Evolutionary conservation across 37 sponge, comb jelly and placozoan genomes (phyloP).

Genomic region (Cladorhizidae sp.): DNA sequence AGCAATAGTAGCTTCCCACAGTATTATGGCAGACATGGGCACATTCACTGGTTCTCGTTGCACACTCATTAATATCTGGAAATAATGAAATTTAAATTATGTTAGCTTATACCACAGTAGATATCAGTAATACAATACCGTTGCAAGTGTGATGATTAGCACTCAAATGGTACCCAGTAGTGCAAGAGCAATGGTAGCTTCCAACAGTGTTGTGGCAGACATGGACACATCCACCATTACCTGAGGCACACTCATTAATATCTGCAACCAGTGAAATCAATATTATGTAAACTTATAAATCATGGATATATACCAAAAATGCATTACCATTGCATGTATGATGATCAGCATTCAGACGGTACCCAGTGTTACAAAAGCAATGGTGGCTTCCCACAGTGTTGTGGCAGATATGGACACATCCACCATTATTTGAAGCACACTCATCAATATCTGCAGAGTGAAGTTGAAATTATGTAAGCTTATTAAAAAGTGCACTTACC

Average conservation of each 20-base stretch:
- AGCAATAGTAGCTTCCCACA: no score
- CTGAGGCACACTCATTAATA: not conserved
- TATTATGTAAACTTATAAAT: not conserved
- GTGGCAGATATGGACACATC: not conserved
- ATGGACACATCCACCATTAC: not conserved
- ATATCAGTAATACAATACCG: not conserved
- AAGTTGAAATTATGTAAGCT: not conserved
- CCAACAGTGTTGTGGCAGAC: not conserved
- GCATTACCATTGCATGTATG: not conserved
- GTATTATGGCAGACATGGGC: not conserved
- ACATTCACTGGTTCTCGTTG: not conserved
- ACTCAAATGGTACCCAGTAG: no score
- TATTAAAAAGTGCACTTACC: not conserved
- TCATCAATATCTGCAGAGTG: conserved; percentile 4
- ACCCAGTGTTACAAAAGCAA: not conserved
- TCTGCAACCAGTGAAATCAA: not conserved
- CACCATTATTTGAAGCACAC: not conserved
- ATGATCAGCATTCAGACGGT: not conserved
- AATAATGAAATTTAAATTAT: not conserved
- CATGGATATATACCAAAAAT: not conserved
- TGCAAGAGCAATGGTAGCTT: no score
- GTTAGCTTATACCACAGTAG: not conserved
- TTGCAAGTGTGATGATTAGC: no score
- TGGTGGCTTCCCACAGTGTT: not conserved
- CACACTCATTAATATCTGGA: conserved; percentile 4